phyloP scores from a whole-genome alignment of 2,888 invertebrate genomes.

The Acleris laterana region DNA sequence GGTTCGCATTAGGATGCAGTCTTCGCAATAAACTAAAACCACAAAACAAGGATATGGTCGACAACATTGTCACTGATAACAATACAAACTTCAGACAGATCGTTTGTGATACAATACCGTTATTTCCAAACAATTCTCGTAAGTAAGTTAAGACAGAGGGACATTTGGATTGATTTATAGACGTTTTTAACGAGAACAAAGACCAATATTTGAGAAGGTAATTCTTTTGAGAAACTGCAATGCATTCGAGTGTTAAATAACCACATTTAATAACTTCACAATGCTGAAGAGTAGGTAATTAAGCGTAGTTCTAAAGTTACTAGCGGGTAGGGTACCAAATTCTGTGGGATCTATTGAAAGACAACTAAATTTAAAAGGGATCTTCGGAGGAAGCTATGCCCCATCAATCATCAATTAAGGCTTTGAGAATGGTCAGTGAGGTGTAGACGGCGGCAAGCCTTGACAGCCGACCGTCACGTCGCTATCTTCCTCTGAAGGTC shows the following conservation, averaged over 20 bases:
- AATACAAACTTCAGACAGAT: conserved; percentile 21
- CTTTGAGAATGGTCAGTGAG: conserved; percentile 49
- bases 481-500: conserved; percentile 45
- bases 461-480: conserved; percentile 45
- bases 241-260: conserved; percentile 15
- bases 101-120: conserved; percentile 15
- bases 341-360: conserved; percentile 13
- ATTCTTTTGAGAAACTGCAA: conserved; percentile 16
- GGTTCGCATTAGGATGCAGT: not conserved
- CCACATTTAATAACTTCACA: not conserved
- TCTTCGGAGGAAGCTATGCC: conserved; percentile 41
- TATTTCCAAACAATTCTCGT: conserved; percentile 27
- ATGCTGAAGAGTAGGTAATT: conserved; percentile 8
- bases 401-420: conserved; percentile 47
- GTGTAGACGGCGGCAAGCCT: conserved; percentile 41
- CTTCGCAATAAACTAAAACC: not conserved
- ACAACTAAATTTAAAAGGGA: conserved; percentile 36
- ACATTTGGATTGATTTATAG: conserved; percentile 29
- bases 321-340: conserved; percentile 23
- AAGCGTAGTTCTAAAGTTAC: conserved; percentile 7
- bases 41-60: conserved; percentile 7
- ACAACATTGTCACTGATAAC: conserved; percentile 17
- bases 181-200: conserved; percentile 32
- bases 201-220: conserved; percentile 16
- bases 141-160: conserved; percentile 24